Evolutionary conservation across 2,797 vertebrate species (phyloP).

Genomic region (Bryconaethiops microstoma): DNA sequence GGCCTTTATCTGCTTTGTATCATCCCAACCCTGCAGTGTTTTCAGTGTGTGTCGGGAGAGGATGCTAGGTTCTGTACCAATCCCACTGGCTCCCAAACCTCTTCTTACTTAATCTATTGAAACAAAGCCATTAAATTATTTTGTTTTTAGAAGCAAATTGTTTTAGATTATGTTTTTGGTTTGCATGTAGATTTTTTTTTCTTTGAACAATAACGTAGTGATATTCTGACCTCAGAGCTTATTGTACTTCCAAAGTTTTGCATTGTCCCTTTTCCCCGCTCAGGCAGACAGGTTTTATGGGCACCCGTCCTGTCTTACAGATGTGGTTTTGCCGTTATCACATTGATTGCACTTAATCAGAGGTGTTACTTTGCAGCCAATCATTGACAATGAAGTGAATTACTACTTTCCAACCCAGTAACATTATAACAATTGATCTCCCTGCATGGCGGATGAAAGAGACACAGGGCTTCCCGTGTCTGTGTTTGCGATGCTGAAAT

Average conservation of each 20-base stretch:
- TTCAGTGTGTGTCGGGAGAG: conserved; percentile 4
- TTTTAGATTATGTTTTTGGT: no score
- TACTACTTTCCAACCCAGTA: conserved; percentile 88
- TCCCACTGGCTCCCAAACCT: background rate
- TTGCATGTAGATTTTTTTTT: background rate
- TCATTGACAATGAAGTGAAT: conserved; percentile 89
- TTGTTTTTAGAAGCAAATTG: no score
- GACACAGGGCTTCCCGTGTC: conserved; percentile 64
- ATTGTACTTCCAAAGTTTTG: conserved; percentile 10
- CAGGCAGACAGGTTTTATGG: conserved; percentile 65
- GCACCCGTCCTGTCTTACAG: conserved; percentile 78
- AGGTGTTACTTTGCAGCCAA: conserved; percentile 84
- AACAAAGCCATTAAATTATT: background rate
- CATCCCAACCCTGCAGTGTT: conserved; percentile 45
- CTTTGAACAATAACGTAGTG: background rate
- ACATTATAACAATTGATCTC: conserved; percentile 97
- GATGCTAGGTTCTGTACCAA: background rate
- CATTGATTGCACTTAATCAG: conserved; percentile 90
- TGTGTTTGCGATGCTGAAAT: conserved; percentile 31
- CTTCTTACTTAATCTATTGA: background rate
- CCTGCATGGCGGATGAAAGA: conserved; percentile 70
- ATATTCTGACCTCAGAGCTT: background rate
- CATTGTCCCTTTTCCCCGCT: conserved; percentile 27
- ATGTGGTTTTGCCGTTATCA: conserved; percentile 86
- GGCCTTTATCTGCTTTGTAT: conserved; percentile 41